Base-by-base conservation (phyloP, 2,888 invertebrate species). In the Tenthredo livida region DNA sequence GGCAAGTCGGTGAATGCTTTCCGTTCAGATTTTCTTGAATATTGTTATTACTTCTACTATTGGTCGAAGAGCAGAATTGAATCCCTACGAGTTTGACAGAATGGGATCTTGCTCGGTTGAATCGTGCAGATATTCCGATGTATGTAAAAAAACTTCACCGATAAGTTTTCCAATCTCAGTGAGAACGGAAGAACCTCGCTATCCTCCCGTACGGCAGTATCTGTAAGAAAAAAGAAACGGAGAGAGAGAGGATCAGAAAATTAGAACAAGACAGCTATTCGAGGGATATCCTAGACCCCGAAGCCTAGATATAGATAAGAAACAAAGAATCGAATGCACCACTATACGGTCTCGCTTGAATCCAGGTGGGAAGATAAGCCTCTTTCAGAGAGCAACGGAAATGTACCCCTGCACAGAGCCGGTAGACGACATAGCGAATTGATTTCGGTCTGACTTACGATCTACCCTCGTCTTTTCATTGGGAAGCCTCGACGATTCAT, bases 291-390 rank as follows among this genome's bases (percentile, higher is more conserved):
- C 25, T 29, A 58, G 61, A 58, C n/a, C 40, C 50, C 29, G 17
- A 40, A 77, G 50, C 54, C 54, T 17, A 15, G 67, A 33, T 50
- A 37, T 15, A 33, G 61, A 61, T 33, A 40, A 80, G 12, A 80
- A 61, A 80, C 15, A 37, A 37, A 61, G 61, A 61, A 58, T 54
- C 29, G 50, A 54, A 77, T 50, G 77, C 29, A 29, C 77, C 29
- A 7, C 33, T 77, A 50, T 47, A 25, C 50, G n/a, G 10, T 80
- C 21, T 58, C 37, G 40, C n/a, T 61, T 61, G 58, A 21, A 80
- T 80, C 80, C 61, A 61, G 33, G 61, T 61, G 58, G 58, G 43
- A 80, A 61, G 80, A 80, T 80, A 80, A 58, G 80, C 80, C 40
- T 61, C 61, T 58, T 37, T 61, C 37, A 33, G 5, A 50, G 77